Conservation (phyloP, 2,797 vertebrate species). For the Gorsachius magnificus region DNA sequence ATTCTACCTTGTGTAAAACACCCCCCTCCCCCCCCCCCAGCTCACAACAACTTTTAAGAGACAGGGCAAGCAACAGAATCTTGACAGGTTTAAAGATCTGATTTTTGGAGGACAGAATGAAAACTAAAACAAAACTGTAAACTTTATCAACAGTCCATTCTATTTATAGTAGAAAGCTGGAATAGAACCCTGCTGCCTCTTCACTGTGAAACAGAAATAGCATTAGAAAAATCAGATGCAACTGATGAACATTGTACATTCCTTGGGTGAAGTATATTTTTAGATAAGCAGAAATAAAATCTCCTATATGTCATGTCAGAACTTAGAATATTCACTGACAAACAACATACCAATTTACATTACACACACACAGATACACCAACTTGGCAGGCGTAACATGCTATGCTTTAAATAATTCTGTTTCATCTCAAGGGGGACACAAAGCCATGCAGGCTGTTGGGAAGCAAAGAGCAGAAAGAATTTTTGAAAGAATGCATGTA, state of each 20-base stretch:
- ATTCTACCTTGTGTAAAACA: conserved; percentile 42
- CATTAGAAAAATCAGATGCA: conserved; percentile 27
- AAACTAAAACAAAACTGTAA: conserved; percentile 31
- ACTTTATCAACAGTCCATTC: conserved; percentile 25
- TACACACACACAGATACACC: conserved; percentile 8
- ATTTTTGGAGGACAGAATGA: conserved; percentile 41
- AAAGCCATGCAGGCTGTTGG: conserved; percentile 65
- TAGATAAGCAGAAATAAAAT: conserved; percentile 48
- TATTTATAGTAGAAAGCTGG: conserved; percentile 29
- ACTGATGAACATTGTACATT: neutral
- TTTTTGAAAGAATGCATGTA: conserved; percentile 42
- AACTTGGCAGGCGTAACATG: conserved; percentile 64
- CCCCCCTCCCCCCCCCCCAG: neutral
- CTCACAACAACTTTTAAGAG: neutral
- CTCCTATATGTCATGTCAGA: neutral
- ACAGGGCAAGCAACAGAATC: neutral
- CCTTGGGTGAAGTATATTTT: neutral
- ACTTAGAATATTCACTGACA: conserved; percentile 15
- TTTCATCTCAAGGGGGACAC: conserved; percentile 29
- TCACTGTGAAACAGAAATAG: conserved; percentile 59
- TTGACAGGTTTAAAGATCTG: conserved; percentile 13
- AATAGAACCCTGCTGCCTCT: conserved; percentile 43
- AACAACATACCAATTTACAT: conserved; percentile 48
- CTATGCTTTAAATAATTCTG: conserved; percentile 47
- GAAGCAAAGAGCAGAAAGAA: conserved; percentile 41